These are phyloP conservation scores for Eutolmus rufibarbis DNA, from an alignment of 2,888 invertebrate species.

Conservation along the genomic window DNA sequence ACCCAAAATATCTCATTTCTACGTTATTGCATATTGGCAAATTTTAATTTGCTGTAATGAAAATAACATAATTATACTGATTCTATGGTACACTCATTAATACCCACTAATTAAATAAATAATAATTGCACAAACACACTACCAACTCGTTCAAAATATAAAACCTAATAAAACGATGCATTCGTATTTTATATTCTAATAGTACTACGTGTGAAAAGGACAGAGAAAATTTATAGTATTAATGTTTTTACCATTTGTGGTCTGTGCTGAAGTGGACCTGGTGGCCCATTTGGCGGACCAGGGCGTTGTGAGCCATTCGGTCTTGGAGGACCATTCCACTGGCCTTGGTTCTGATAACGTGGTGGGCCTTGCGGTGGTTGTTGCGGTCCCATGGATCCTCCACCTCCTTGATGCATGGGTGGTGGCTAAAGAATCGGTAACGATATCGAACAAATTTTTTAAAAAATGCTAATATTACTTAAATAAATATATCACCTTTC, in stretches of 20 bases:
- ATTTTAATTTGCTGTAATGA: background rate
- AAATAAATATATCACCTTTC: conserved; percentile 51
- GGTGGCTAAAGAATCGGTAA: conserved; percentile 59
- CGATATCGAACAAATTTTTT: conserved; percentile 32
- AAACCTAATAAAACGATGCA: conserved; percentile 4
- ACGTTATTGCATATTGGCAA: background rate
- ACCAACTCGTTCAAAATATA: background rate
- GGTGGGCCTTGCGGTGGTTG: conserved; percentile 69
- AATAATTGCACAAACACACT: background rate
- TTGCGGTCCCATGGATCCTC: conserved; percentile 61
- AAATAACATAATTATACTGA: background rate
- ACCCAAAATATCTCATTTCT: background rate
- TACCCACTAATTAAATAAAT: background rate
- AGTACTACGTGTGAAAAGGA: conserved; percentile 17
- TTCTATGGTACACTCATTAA: background rate
- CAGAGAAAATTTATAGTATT: conserved; percentile 34
- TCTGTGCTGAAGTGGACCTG: conserved; percentile 67
- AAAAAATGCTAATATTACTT: conserved; percentile 30
- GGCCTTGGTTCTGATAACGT: conserved; percentile 62
- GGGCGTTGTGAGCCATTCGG: conserved; percentile 65
- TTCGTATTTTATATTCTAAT: background rate
- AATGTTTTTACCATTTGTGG: conserved; percentile 67
- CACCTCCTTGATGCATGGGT: conserved; percentile 68
- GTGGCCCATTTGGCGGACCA: conserved; percentile 64
- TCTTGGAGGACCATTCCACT: conserved; percentile 64